These are phyloP conservation scores for Tiphia femorata DNA, from an alignment of 2,888 invertebrate genomes.

Conservation along the genomic window DNA sequence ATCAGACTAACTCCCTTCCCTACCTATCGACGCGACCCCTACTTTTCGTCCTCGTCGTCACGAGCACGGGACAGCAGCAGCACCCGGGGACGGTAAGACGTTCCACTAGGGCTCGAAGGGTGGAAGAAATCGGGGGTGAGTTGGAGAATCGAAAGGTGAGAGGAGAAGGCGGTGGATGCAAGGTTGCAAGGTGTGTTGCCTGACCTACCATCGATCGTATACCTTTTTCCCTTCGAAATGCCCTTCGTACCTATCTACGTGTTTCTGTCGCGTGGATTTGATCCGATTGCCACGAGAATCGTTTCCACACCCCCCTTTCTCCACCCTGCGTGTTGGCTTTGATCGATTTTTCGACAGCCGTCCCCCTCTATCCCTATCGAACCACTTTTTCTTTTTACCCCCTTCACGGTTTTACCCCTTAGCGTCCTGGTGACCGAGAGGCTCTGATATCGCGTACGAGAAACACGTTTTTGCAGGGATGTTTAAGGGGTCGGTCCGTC, in stretches of 20 bases:
- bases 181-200: slow-evolving; percentile 3
- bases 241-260: slow-evolving; percentile 5
- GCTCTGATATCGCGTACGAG: slow-evolving; percentile 1
- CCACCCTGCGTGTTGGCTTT: slow-evolving; percentile 9
- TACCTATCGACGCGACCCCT: slow-evolving; percentile 23
- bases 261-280: slow-evolving; percentile 11
- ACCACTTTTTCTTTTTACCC: slow-evolving; percentile 2
- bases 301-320: slow-evolving; percentile 3
- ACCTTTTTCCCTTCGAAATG: slow-evolving; percentile 14
- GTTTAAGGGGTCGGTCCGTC: neutral
- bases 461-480: slow-evolving; percentile 15
- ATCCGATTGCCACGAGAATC: slow-evolving; percentile 21
- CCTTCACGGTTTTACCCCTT: slow-evolving; percentile 5
- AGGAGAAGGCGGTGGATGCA: neutral
- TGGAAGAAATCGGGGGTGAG: neutral
- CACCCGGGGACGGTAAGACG: no score
- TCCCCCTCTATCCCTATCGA: neutral
- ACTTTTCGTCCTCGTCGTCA: slow-evolving; percentile 30
- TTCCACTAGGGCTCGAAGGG: neutral
- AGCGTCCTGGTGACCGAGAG: neutral
- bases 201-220: slow-evolving; percentile 16
- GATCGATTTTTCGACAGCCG: slow-evolving; percentile 23
- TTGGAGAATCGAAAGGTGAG: neutral
- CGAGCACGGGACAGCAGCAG: slow-evolving; percentile 10
- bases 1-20: slow-evolving; percentile 36